Evolutionary conservation across 2,113 vertebrate genomes (phyloP), one percentile per base, ranked within the genome.

Genomic region (Orthonyx spaldingii): DNA sequence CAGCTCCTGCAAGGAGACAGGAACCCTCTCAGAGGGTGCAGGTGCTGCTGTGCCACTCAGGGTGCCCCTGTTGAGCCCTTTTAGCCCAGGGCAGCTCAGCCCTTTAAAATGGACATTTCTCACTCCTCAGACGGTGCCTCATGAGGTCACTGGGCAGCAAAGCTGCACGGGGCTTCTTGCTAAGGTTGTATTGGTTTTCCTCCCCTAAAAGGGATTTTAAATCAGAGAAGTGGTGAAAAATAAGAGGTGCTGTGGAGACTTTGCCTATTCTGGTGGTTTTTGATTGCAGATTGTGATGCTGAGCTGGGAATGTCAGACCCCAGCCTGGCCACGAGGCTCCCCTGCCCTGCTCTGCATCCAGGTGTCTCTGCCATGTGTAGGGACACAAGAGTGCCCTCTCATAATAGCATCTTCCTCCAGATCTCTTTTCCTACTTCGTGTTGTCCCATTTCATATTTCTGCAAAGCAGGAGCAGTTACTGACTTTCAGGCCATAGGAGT

Each of bases 51-150:
- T 47, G 37, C 28, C 4, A 3, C 53, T 26, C 9, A 3, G 33
- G 26, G 10, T 39, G 7, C 30, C 21, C 0, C 0, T 3, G 1
- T 1, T 19, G 35, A 35, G 7, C 3, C 49, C 30, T 35, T 10
- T 4, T 6, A n/a, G 9, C 26, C 16, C 12, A 3, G 63, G 16
- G 14, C 30, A 56, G 33, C 3, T 0, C 21, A 59, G 49, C 12
- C 75, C 57, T 33, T 10, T 16, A 3, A 28, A 27, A 23, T 3
- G 20, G 65, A 6, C 41, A 8, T 60, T 80, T 42, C 20, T 86
- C 39, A 2, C 33, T 55, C 23, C 65, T 64, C 0, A 1, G 35
- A 39, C 55, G 1, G 1, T 59, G 39, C 32, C 69, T n/a, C 1
- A 0, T 4, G 39, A 33, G 13, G 7, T 86, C 3, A 0, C 35